Conservation (phyloP, 2,113 vertebrate genomes). For the Neopipo cinnamomea region DNA sequence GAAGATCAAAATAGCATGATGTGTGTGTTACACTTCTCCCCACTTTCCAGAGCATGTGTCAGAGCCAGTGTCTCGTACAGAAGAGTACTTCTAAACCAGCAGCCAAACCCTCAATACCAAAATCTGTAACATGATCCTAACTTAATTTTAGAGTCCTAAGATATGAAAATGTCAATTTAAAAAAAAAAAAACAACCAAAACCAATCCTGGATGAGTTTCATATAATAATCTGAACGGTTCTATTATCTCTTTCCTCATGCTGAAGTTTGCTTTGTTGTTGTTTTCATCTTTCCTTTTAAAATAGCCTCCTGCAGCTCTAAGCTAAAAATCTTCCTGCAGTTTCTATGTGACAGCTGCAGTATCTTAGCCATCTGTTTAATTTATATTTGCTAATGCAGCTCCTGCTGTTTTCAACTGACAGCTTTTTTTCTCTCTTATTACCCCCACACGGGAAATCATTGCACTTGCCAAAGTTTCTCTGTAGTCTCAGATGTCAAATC, state of each 20-base stretch:
- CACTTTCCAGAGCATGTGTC: background rate
- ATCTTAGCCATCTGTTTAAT: slow-evolving; percentile 71
- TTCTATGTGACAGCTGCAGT: slow-evolving; percentile 58
- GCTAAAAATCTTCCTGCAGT: slow-evolving; percentile 51
- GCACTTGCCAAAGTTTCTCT: slow-evolving; percentile 57
- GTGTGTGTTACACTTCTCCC: background rate
- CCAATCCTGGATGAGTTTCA: background rate
- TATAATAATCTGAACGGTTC: background rate
- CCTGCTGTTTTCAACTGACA: slow-evolving; percentile 68
- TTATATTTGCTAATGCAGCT: slow-evolving; percentile 68
- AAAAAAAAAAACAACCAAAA: background rate
- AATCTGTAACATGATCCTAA: background rate
- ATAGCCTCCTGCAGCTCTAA: slow-evolving; percentile 43
- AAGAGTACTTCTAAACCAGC: background rate
- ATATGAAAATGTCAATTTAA: background rate
- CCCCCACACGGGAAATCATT: slow-evolving; percentile 51
- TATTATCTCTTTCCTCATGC: background rate
- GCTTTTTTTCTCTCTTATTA: slow-evolving; percentile 64
- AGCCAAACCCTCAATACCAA: background rate
- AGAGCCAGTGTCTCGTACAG: background rate
- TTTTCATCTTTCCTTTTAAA: slow-evolving; percentile 44
- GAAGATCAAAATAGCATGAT: background rate
- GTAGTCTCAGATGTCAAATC: slow-evolving; percentile 56
- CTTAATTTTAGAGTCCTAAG: background rate
- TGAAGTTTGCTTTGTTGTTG: slow-evolving; percentile 27